Base-by-base conservation (phyloP, 2,888 invertebrate genomes). In the Eumacrocentrus americanus region DNA sequence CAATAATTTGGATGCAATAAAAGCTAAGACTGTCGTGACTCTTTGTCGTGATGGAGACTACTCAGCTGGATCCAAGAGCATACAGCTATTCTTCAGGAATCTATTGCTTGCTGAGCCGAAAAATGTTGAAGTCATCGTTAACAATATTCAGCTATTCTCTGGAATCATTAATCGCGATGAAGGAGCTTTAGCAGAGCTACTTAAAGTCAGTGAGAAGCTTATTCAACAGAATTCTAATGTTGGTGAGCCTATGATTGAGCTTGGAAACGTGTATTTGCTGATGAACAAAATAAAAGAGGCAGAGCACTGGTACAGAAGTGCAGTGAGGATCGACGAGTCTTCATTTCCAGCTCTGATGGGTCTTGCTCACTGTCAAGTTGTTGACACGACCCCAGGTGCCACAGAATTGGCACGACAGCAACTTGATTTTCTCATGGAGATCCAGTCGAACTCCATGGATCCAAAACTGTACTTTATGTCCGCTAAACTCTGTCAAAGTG, bases 271-370 rank as follows among this genome's bases (percentile, higher is more conserved):
- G 71, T 88, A 88, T 68, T 82, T 92, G 23, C 81, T 94, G 52
- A 86, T 90, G 76, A 88, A 87, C 0, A 91, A 91, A 71, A 82
- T 86, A 12, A 90, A 89, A 72, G 95, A 96, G 67, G 93, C 95
- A 0, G 83, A 89, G 20, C 87, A 87, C 70, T 90, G 90, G 74
- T 94, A 91, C 77, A 89, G 90, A 70, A 88, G 88, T 52, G 92
- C 94, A 0, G 89, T 92, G 52, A 92, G 92, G 81, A 83, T 92
- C 11, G 92, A 96, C 73, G 92, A 92, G 69, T 89, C 91, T 35
- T 92, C 91, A 16, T 88, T 93, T 23, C 82, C 86, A 16, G 92
- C 94, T 0, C 81, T 95, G 1, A 86, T 89, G 79, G 95, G 95
- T 0, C 82, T 95, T 51, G 92, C 95, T 9, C 81, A 89, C 3